Percentiles rank a stretch among this genome's conserved stretches.
Conservation (phyloP, 2,113 vertebrate species). For the Brachypteracias leptosomus region DNA sequence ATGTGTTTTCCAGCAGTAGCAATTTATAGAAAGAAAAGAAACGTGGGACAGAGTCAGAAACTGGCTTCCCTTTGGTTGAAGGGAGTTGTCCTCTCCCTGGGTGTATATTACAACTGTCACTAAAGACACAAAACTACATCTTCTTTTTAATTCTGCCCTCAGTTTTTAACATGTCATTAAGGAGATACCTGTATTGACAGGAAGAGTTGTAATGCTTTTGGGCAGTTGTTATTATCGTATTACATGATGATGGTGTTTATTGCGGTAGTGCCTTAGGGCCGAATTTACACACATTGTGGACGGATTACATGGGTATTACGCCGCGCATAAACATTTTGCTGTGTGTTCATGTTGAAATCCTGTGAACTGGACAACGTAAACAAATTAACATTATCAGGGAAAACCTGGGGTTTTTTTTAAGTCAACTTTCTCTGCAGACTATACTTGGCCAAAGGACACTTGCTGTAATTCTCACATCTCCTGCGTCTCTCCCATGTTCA, state of each 20-base stretch:
- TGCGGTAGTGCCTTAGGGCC: constrained; percentile 38
- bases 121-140: background rate
- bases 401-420: constrained; percentile 37
- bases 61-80: background rate
- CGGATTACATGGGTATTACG: constrained; percentile 31
- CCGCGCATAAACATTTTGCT: constrained; percentile 5
- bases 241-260: constrained; percentile 45
- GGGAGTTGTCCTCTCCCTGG: background rate
- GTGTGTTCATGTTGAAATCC: constrained; percentile 1
- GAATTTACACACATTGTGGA: constrained; percentile 27
- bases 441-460: background rate
- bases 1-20: background rate
- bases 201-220: constrained; percentile 41
- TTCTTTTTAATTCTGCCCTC: constrained; percentile 34
- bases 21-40: background rate
- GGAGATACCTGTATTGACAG: constrained; percentile 55
- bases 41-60: background rate
- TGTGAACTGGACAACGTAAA: constrained; percentile 51
- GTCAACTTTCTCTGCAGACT: background rate
- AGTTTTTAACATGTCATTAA: constrained; percentile 41
- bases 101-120: background rate
- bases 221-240: constrained; percentile 45
- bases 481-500: background rate
- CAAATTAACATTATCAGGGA: constrained; percentile 30
- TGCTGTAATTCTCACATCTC: background rate